Percentiles rank a stretch among this genome's conserved stretches.
These are phyloP conservation scores for Magallana gigas DNA, from an alignment of 1,140 invertebrate species.

Conservation along the genomic window DNA sequence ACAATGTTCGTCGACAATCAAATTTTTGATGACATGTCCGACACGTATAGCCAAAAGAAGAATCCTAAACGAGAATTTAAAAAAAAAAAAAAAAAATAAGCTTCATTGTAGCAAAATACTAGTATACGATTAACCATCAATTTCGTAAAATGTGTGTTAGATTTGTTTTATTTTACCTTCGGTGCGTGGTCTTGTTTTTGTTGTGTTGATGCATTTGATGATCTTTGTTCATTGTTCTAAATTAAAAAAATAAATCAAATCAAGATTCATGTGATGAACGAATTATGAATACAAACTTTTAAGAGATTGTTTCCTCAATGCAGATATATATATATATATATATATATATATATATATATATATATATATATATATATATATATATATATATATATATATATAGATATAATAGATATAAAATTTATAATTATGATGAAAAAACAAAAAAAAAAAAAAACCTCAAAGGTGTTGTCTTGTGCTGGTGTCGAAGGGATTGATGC, in stretches of 20 bases:
- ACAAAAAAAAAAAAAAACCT: neutral
- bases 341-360: too few relatives aligned
- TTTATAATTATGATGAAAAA: neutral
- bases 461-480: constrained; percentile 10
- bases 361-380: too few relatives aligned
- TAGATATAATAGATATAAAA: constrained; percentile 4
- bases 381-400: too few relatives aligned
- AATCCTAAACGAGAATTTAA: neutral
- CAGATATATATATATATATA: neutral
- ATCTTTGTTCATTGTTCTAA: constrained; percentile 1
- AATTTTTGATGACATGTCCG: too few relatives aligned
- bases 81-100: neutral
- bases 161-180: constrained; percentile 18
- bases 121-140: constrained; percentile 18
- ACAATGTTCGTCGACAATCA: neutral
- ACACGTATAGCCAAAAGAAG: neutral
- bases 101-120: constrained; percentile 7
- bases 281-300: constrained; percentile 18
- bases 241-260: neutral
- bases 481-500: constrained; percentile 3
- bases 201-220: constrained; percentile 16
- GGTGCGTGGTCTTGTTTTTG: neutral
- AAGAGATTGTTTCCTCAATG: constrained; percentile 1
- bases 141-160: constrained; percentile 6
- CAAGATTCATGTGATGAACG: neutral